Evolutionary conservation across 2,113 vertebrate genomes (phyloP).

Genomic region (Glareola pratincola): DNA sequence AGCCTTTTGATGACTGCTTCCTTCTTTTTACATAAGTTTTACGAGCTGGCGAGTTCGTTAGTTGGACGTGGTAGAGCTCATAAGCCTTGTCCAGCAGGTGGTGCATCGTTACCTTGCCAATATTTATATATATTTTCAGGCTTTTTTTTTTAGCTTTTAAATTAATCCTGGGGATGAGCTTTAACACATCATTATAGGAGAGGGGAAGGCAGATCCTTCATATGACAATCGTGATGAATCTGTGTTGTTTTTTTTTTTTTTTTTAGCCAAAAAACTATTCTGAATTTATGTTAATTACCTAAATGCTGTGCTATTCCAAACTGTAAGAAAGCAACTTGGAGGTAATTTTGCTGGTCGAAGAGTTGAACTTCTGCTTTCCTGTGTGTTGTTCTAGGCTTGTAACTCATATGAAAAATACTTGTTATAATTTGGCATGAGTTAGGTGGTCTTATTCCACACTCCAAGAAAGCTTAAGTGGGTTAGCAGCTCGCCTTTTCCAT

Average conservation of each 20-base stretch:
- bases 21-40: conserved; percentile 43
- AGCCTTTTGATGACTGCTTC: conserved; percentile 40
- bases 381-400: not conserved
- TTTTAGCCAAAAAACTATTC: not conserved
- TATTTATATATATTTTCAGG: not conserved
- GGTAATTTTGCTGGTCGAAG: not conserved
- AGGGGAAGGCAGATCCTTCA: not conserved
- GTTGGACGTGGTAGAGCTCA: not conserved
- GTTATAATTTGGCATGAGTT: not conserved
- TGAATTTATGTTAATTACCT: not conserved
- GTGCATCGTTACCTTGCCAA: not conserved
- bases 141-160: not conserved
- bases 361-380: not conserved
- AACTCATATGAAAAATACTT: not conserved
- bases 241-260: too few species aligned
- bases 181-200: not conserved
- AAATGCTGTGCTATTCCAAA: not conserved
- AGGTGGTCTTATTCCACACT: not conserved
- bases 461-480: not conserved
- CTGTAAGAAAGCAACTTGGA: not conserved
- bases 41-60: not conserved
- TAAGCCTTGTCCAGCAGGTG: conserved; percentile 27
- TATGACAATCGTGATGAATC: not conserved
- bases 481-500: not conserved
- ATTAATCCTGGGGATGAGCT: not conserved